A percentile compares a stretch with the other conserved stretches of the same genome.
These are phyloP conservation scores for Brachionus paranguensis DNA, from an alignment of 1,140 invertebrate species.

Conservation along the genomic window DNA sequence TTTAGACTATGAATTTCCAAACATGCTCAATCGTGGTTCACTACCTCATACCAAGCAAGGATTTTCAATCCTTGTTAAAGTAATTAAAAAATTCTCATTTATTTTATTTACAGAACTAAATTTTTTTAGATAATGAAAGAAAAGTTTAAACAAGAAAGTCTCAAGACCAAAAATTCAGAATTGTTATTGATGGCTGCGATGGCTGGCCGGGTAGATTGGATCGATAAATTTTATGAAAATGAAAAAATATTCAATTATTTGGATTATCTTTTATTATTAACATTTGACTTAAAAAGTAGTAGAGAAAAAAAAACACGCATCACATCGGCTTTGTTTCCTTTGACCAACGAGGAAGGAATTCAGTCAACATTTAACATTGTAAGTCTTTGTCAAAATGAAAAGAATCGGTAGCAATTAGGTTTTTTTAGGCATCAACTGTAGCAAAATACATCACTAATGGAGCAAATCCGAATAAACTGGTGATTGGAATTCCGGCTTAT, in stretches of 20 bases:
- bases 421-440: constrained; percentile 12
- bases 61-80: background rate
- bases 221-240: constrained; percentile 33
- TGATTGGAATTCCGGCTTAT: constrained; percentile 36
- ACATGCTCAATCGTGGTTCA: background rate
- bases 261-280: constrained; percentile 6
- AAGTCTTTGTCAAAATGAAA: background rate
- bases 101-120: background rate
- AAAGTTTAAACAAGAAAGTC: constrained; percentile 21
- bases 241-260: background rate
- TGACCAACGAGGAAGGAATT: background rate
- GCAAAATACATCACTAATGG: constrained; percentile 29
- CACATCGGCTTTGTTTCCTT: constrained; percentile 34
- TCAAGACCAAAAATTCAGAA: background rate
- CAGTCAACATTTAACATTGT: constrained; percentile 7
- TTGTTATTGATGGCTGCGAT: background rate
- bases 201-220: constrained; percentile 13
- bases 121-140: background rate
- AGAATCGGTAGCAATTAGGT: background rate
- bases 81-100: background rate
- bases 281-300: constrained; percentile 13
- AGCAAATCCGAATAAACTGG: background rate
- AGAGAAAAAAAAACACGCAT: constrained; percentile 25
- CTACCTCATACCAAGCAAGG: background rate
- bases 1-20: constrained; percentile 32